Base-by-base conservation (phyloP, 2,888 invertebrate species). In the Macaria liturata region DNA sequence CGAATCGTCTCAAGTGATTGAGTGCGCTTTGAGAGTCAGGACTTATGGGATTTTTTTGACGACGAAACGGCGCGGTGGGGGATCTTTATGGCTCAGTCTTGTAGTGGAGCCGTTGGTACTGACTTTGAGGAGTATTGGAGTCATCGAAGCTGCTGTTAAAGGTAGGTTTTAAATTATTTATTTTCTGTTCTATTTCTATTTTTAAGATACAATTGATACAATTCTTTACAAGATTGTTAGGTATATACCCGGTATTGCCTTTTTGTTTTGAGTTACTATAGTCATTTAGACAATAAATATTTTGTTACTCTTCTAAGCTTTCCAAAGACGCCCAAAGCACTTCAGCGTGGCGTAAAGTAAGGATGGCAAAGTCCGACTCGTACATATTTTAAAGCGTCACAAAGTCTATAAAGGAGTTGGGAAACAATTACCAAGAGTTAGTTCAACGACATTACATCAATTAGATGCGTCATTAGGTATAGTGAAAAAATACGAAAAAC, bases 41-140 rank as follows among this genome's bases (percentile, higher is more conserved):
- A 84, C 78, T 20, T 90, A 88, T 62, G 88, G 85, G 9, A 84
- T 91, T 70, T 90, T 90, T 72, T 72, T 90, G 46, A 84, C 85
- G 57, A 86, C 86, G 59, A 81, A 69, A 62, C 76, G 67, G 46
- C 65, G 63, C 34, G 65, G 67, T 40, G 67, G 68, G 42, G 73
- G 71, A 6, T 50, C 55, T n/a, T 53, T 78, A 46, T 65, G 72
- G 60, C 71, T 89, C 51, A 81, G 74, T 61, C 76, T 91, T 60
- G 75, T 88, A 6, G 74, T 86, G 46, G 83, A 88, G 60, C 90
- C 90, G n/a, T 74, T 90, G 61, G 62, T 79, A 62, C 66, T 91
- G 62, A 85, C 82, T 62, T 72, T 88, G 62, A 76, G 78, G 57
- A 86, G 83, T 64, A 80, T 90, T 48, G 86, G 79, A 61, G 76